A percentile compares a stretch with the other conserved stretches of the same genome.
Evolutionary conservation across 2,113 vertebrate genomes (phyloP).

Genomic region (Nothocercus nigrocapillus): DNA sequence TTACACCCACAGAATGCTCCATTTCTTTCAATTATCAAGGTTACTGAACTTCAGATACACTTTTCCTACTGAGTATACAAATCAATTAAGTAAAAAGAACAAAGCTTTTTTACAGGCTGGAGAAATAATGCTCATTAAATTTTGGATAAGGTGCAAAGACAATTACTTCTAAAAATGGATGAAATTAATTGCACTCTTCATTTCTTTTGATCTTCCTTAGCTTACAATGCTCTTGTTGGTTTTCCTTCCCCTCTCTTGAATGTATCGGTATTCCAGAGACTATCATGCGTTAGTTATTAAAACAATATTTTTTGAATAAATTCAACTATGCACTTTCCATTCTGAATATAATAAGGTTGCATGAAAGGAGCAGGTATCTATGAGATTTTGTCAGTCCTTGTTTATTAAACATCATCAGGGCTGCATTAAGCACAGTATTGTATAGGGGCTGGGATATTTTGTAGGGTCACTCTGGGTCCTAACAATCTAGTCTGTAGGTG

Average conservation of each 20-base stretch:
- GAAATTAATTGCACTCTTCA: slow-evolving; percentile 62
- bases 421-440: not conserved
- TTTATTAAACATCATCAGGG: not conserved
- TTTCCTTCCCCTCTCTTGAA: slow-evolving; percentile 20
- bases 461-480: not conserved
- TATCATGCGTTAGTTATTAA: slow-evolving; percentile 28
- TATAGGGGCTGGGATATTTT: no score
- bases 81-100: slow-evolving; percentile 72
- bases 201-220: slow-evolving; percentile 66
- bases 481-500: not conserved
- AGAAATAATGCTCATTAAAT: slow-evolving; percentile 70
- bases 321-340: not conserved
- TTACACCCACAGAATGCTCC: slow-evolving; percentile 22
- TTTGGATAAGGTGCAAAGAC: slow-evolving; percentile 69
- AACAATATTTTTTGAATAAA: slow-evolving; percentile 31
- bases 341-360: not conserved
- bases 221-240: slow-evolving; percentile 41
- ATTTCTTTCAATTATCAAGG: slow-evolving; percentile 64
- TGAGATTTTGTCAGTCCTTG: not conserved
- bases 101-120: slow-evolving; percentile 54
- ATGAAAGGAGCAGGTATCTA: not conserved
- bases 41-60: slow-evolving; percentile 65
- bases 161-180: slow-evolving; percentile 67
- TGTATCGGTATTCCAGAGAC: not conserved
- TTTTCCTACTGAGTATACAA: slow-evolving; percentile 63